Percentiles rank a stretch among this genome's conserved stretches.
phyloP scores from a whole-genome alignment of 2,113 vertebrate genomes.

The Callorhinus ursinus region DNA sequence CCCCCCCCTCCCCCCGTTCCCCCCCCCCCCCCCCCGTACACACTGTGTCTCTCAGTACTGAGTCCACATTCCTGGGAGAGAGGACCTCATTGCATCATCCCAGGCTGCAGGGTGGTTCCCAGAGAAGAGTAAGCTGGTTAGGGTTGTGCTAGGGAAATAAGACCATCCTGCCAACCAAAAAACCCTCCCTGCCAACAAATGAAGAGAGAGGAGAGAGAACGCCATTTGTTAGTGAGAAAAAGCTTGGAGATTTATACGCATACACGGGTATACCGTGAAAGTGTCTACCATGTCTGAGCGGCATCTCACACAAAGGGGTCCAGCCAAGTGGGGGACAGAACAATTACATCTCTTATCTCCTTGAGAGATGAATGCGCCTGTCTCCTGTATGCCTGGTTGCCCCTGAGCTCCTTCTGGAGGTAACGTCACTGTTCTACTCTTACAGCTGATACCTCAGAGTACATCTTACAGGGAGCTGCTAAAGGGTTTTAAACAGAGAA shows the following conservation, averaged over 20 bases:
- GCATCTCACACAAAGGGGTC: not conserved
- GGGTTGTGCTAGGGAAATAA: not conserved
- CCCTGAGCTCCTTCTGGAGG: not conserved
- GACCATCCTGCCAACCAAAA: not conserved
- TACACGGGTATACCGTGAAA: too few species aligned
- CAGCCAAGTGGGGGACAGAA: not conserved
- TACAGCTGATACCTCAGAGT: not conserved
- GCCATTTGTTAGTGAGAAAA: not conserved
- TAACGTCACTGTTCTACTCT: not conserved
- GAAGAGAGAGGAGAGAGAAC: not conserved
- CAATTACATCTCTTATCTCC: not conserved
- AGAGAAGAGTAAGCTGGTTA: not conserved
- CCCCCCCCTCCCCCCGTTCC: rapidly evolving
- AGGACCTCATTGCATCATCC: not conserved
- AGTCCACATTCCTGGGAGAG: not conserved
- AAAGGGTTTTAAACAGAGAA: not conserved
- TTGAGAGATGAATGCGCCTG: not conserved
- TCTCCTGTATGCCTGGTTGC: not conserved
- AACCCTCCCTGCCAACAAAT: not conserved
- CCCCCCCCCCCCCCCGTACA: too few species aligned
- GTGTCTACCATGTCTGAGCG: not conserved
- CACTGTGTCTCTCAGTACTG: not conserved
- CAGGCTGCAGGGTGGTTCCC: not conserved
- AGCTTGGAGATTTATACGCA: not conserved
- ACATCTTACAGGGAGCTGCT: not conserved